These are phyloP conservation scores for Schrankia costaestrigalis DNA, from an alignment of 2,888 invertebrate genomes.

Conservation along the genomic window DNA sequence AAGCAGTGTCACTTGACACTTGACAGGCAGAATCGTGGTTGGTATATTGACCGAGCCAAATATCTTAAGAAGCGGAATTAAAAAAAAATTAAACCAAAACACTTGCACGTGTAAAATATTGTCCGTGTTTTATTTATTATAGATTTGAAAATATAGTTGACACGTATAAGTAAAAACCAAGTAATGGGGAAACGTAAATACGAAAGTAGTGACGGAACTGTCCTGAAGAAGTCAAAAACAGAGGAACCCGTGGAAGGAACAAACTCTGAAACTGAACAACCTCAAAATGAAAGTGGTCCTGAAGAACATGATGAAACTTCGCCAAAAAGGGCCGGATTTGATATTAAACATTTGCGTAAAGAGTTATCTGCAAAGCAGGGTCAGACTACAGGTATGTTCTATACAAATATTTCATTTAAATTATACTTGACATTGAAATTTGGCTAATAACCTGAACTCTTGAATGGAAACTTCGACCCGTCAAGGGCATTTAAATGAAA, in stretches of 20 bases:
- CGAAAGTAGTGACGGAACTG: slow-evolving; percentile 37
- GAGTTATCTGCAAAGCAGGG: slow-evolving; percentile 74
- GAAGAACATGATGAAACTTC: slow-evolving; percentile 23
- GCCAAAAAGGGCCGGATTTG: slow-evolving; percentile 60
- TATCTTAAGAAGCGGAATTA: too few species aligned
- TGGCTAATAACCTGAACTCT: too few species aligned
- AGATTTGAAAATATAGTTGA: too few species aligned
- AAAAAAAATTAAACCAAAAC: slow-evolving; percentile 55
- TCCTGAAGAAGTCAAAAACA: slow-evolving; percentile 45
- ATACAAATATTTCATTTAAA: not conserved
- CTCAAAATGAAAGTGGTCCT: slow-evolving; percentile 41
- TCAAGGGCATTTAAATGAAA: too few species aligned
- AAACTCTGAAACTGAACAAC: slow-evolving; percentile 38
- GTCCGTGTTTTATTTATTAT: not conserved
- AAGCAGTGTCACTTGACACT: too few species aligned
- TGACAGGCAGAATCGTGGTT: too few species aligned
- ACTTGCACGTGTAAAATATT: slow-evolving; percentile 39
- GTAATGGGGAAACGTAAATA: slow-evolving; percentile 68
- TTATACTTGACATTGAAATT: too few species aligned
- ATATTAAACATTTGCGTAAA: slow-evolving; percentile 81
- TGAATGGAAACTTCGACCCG: too few species aligned
- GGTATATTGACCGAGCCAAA: too few species aligned
- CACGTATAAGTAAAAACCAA: not conserved
- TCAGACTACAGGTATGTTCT: slow-evolving; percentile 79
- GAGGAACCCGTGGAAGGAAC: slow-evolving; percentile 32